phyloP scores from a whole-genome alignment of 2,888 invertebrate species.

The Monopis laevigella region DNA sequence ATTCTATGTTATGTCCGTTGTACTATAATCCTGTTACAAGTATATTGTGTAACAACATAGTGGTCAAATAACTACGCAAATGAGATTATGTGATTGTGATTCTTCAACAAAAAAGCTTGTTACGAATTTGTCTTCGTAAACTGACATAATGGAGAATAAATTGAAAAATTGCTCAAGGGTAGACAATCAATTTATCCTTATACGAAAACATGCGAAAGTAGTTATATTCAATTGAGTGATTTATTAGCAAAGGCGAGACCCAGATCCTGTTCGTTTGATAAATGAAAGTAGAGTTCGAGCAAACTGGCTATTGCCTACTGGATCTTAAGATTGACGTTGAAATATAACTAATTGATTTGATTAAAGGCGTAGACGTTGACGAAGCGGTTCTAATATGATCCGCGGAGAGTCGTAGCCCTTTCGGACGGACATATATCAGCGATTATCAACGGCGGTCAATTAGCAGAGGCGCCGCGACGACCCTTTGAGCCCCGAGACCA shows the following conservation, averaged over 20 bases:
- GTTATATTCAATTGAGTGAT: conserved; percentile 9
- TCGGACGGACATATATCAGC: conserved; percentile 40
- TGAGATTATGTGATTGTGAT: no score
- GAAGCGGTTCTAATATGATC: conserved; percentile 6
- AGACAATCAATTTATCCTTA: conserved; percentile 8
- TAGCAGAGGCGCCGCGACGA: conserved; percentile 26
- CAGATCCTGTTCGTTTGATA: conserved; percentile 11
- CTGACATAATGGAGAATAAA: background rate
- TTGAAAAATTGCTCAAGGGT: conserved; percentile 7
- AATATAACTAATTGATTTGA: background rate
- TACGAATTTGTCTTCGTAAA: no score
- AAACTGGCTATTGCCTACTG: background rate
- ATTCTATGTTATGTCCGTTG: no score
- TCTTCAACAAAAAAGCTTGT: no score
- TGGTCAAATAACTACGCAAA: no score
- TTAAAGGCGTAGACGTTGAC: conserved; percentile 6
- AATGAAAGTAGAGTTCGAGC: no score
- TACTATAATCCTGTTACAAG: no score
- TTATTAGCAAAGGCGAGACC: conserved; percentile 6
- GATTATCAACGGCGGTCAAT: conserved; percentile 54
- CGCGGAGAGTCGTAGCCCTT: conserved; percentile 3
- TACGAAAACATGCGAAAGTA: conserved; percentile 2
- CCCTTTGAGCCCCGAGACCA: conserved; percentile 23
- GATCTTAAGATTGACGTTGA: background rate
- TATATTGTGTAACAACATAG: no score